Base-by-base conservation (phyloP, 2,888 invertebrate genomes). In the Eupsilia transversa region DNA sequence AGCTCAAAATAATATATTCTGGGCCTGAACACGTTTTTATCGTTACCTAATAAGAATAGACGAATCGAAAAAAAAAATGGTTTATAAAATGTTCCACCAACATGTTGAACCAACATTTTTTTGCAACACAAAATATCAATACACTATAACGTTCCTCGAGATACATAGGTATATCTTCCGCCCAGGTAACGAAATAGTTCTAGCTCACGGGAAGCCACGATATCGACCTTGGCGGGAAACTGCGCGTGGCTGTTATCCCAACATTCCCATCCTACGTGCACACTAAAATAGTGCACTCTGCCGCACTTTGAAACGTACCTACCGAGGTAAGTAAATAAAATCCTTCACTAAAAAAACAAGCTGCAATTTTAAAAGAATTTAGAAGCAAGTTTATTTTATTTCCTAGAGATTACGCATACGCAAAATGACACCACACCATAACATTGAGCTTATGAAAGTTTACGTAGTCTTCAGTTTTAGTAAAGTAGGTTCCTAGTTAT, bases 171-270 rank as follows among this genome's bases (percentile, higher is more conserved):
- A n/a, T 30, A 56, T 70, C 65, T 64, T 70, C 57, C 57, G 27
- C 27, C 30, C 60, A 64, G 63, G 77, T 71, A 83, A 67, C 77
- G 74, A 84, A 88, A 83, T 84, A 87, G 78, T 83, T 72, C 63
- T 43, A 83, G 77, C 69, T 79, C 69, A 61, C 89, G 90, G 93
- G 93, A 93, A 93, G 87, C 87, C 63, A 67, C 83, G 93, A 89
- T 93, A 94, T 91, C 93, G 89, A 91, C 90, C 88, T 88, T 74
- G 79, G 80, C 91, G 90, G 92, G 92, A 91, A 87, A 72, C 77
- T 86, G 86, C 86, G 85, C 86, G 80, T 78, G 57, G 76, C 83
- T 83, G 82, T 72, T 85, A 86, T 87, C 85, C 80, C 69, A 80
- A 69, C 76, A 87, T 85, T 85, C 82, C 74, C 52, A 68, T 60